These are phyloP conservation scores for Chaetura pelagica DNA, from an alignment of 2,113 vertebrate species.

Conservation along the genomic window DNA sequence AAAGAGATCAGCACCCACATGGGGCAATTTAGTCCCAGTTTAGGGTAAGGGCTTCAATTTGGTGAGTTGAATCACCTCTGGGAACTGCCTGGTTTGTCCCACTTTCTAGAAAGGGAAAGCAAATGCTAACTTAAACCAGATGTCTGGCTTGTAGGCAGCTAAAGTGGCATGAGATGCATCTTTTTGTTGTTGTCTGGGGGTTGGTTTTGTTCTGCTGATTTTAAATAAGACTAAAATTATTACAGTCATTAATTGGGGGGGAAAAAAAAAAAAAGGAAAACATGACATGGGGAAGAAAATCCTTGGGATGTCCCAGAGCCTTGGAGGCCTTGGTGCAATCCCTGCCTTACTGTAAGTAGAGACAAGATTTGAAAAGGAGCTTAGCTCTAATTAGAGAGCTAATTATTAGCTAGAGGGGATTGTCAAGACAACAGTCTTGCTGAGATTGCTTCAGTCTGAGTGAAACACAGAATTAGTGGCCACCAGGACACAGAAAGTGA, in stretches of 20 bases:
- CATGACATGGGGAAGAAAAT: neutral
- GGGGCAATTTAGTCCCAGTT: neutral
- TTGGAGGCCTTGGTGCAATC: neutral
- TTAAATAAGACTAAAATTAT: neutral
- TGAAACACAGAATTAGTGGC: neutral
- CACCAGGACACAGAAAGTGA: neutral
- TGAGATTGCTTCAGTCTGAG: neutral
- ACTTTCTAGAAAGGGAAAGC: neutral
- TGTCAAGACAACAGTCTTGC: neutral
- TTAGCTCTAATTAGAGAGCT: neutral
- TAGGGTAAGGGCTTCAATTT: neutral
- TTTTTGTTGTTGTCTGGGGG: neutral
- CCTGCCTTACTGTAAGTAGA: neutral
- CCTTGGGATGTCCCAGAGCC: neutral
- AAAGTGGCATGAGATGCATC: neutral
- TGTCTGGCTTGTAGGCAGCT: neutral
- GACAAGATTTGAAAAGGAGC: neutral
- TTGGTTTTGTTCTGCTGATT: neutral
- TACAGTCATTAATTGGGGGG: neutral
- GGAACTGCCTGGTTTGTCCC: neutral
- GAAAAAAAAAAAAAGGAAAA: neutral
- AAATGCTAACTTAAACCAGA: neutral
- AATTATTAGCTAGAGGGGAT: neutral
- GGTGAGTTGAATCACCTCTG: neutral
- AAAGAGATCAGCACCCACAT: neutral